phyloP scores from a whole-genome alignment of 2,888 invertebrate genomes.

The Sisyra nigra region DNA sequence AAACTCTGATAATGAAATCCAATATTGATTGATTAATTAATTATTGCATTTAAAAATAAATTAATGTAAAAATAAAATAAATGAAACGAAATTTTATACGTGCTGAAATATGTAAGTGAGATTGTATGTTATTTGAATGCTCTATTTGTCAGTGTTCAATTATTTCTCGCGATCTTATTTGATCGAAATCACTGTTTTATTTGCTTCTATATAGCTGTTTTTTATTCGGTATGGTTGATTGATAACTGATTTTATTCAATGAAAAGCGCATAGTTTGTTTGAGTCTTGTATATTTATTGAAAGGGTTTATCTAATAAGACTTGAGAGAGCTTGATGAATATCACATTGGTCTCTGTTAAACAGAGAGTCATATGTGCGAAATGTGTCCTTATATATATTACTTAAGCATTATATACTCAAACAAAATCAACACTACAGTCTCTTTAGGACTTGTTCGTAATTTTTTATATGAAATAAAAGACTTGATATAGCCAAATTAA shows the following conservation, averaged over 20 bases:
- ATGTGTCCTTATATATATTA: too few relatives aligned
- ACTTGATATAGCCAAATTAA: too few relatives aligned
- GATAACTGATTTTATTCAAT: too few relatives aligned
- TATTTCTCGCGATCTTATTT: constrained; percentile 7
- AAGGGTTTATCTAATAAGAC: too few relatives aligned
- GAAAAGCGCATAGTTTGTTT: too few relatives aligned
- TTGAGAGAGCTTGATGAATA: too few relatives aligned
- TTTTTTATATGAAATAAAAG: too few relatives aligned
- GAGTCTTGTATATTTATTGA: too few relatives aligned
- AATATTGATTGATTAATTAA: constrained; percentile 9
- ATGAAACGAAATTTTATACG: constrained; percentile 9
- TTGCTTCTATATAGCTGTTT: constrained; percentile 9
- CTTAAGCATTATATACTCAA: too few relatives aligned
- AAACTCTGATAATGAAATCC: constrained; percentile 1
- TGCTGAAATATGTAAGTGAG: constrained; percentile 6
- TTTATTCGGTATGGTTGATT: not conserved
- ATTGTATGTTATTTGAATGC: constrained; percentile 2
- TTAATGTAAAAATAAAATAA: constrained; percentile 7
- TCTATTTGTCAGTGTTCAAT: constrained; percentile 7
- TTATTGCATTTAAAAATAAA: constrained; percentile 7
- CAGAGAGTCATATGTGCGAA: too few relatives aligned
- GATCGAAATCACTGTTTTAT: constrained; percentile 7
- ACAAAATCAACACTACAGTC: too few relatives aligned
- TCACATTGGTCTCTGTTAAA: too few relatives aligned
- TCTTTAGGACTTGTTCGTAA: not conserved